phyloP scores from a whole-genome alignment of 2,113 vertebrate species.

The Pedetes capensis region DNA sequence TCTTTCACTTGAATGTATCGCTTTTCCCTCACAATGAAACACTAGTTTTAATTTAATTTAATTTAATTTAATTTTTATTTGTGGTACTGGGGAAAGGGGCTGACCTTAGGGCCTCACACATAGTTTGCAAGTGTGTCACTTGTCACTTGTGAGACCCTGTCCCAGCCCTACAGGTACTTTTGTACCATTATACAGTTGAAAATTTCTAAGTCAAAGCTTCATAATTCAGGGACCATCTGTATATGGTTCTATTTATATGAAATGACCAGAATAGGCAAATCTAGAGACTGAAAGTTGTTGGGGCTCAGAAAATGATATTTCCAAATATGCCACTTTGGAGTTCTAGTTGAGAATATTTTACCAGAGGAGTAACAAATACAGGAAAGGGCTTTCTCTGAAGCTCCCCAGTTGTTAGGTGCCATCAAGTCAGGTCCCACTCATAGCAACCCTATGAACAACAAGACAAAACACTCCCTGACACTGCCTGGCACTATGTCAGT shows the following conservation, averaged over 20 bases:
- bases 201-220: background rate
- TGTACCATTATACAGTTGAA: background rate
- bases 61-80: too few species aligned
- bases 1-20: background rate
- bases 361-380: background rate
- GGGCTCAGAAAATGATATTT: background rate
- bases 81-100: too few species aligned
- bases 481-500: too few species aligned
- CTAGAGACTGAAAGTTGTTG: background rate
- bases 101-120: background rate
- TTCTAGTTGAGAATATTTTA: background rate
- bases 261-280: background rate
- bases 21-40: conserved; percentile 32
- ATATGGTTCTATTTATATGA: background rate
- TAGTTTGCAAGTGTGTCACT: too few species aligned
- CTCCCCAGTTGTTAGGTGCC: too few species aligned
- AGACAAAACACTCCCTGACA: too few species aligned
- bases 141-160: too few species aligned
- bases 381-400: background rate
- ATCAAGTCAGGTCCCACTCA: too few species aligned
- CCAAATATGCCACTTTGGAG: background rate
- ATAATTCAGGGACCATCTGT: background rate
- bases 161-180: background rate
- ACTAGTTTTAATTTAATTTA: background rate
- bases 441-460: too few species aligned